Base-by-base conservation (phyloP, 37 sponge, comb jelly and placozoan genomes). In the Halichondria panicea region DNA sequence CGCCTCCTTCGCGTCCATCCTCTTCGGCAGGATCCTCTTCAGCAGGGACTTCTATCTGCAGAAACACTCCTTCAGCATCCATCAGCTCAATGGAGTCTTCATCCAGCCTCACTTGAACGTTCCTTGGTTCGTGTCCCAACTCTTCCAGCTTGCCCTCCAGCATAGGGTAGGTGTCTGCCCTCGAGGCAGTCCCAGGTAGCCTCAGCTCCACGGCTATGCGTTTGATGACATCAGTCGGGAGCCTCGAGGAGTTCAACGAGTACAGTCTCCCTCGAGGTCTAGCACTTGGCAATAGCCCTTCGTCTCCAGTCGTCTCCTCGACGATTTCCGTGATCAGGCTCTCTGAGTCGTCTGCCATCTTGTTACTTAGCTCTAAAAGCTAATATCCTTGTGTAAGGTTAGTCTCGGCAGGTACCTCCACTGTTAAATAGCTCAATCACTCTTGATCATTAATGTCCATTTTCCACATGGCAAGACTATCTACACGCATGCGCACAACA, bases 51-150 rank as follows among this genome's bases (percentile, higher is more conserved):
- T 68, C 44, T 42, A 71, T 32, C 35, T 71, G 33, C 40, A 46
- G 34, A 33, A 71, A 53, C 35, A 50, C 40, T 30, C 72, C 72
- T 24, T 52, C 32, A 27, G 22, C 72, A 56, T 71, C 72, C 31
- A 27, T 52, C 33, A 48, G 72, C n/a, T 22, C 2, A 21, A 71
- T 46, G 54, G 32, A 53, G 33, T 46, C 56, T 33, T 53, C 30
- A 22, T 71, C 56, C 27, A 11, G 55, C 32, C 32, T 35, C 33
- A 46, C 34, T 53, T 71, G 56, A 33, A 71, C 72, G 37, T 71
- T 71, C 36, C 37, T 31, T 36, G 34, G 72, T 35, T 71, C 72
- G 12, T 53, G 22, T 30, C 72, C 72, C 72, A 71, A 53, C 36
- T 71, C 72, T 36, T 13, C 8, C 54, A 68, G 46, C 70, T 12